phyloP scores from a whole-genome alignment of 2,113 vertebrate genomes.

The Seriola rivoliana region DNA sequence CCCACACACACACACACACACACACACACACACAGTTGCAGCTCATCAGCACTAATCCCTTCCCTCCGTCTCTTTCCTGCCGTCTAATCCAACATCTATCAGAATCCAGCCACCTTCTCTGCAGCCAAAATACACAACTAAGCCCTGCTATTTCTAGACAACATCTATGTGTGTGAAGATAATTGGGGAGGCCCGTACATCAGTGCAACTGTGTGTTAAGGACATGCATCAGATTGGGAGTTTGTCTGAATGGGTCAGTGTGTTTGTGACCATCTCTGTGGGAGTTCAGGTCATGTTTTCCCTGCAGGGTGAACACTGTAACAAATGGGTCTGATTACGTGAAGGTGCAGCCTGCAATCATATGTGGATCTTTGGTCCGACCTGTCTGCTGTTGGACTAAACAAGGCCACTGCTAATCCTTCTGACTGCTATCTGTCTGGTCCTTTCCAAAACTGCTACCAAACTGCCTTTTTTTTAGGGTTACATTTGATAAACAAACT shows the following conservation, averaged over 20 bases:
- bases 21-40: constrained; percentile 44
- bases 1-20: not conserved
- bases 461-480: constrained; percentile 2
- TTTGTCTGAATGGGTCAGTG: constrained; percentile 31
- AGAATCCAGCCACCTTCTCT: constrained; percentile 72
- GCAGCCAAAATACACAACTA: constrained; percentile 72
- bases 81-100: constrained; percentile 78
- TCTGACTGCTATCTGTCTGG: constrained; percentile 22
- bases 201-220: constrained; percentile 49
- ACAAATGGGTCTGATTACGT: constrained; percentile 58
- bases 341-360: constrained; percentile 56
- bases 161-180: constrained; percentile 65
- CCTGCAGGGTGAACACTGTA: constrained; percentile 34
- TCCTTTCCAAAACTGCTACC: constrained; percentile 35
- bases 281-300: constrained; percentile 54
- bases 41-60: constrained; percentile 76
- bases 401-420: constrained; percentile 58
- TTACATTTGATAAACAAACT: not conserved
- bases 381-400: constrained; percentile 47
- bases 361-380: constrained; percentile 39
- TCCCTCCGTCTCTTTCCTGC: constrained; percentile 74
- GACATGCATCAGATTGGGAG: constrained; percentile 45
- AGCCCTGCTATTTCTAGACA: constrained; percentile 74
- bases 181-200: constrained; percentile 51
- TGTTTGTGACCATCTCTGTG: constrained; percentile 41